Conservation (phyloP, 1,140 invertebrate genomes). For the Drosophila nasuta region DNA sequence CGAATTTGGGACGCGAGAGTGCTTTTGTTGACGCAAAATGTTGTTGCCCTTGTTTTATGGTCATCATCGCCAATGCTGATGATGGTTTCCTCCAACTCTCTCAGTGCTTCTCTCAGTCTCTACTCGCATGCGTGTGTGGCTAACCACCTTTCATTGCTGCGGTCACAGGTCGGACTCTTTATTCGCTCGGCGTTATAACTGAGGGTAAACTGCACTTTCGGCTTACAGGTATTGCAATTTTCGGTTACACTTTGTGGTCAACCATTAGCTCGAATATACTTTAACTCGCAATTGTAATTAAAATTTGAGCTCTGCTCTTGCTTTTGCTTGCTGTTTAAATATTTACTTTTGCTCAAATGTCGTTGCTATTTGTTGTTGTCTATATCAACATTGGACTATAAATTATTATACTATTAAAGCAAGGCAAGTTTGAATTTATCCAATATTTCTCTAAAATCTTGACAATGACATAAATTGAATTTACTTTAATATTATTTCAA, state of each 20-base stretch:
- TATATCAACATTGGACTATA: no score
- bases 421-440: no score
- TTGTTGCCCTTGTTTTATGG: slow-evolving; percentile 38
- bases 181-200: slow-evolving; percentile 12
- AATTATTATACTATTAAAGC: no score
- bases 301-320: background rate
- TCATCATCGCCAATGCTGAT: slow-evolving; percentile 24
- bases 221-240: slow-evolving; percentile 15
- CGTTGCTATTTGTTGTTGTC: no score
- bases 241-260: slow-evolving; percentile 13
- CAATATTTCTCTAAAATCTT: no score
- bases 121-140: slow-evolving; percentile 42
- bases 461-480: no score
- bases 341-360: no score
- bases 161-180: slow-evolving; percentile 48
- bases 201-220: slow-evolving; percentile 19
- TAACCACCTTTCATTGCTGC: slow-evolving; percentile 66
- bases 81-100: slow-evolving; percentile 8
- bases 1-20: slow-evolving; percentile 31
- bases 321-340: background rate
- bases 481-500: no score
- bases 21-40: slow-evolving; percentile 34
- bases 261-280: background rate
- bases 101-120: background rate
- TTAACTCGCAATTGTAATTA: background rate